Percentiles rank a stretch among this genome's conserved stretches.
These are phyloP conservation scores for Porites rus DNA, from an alignment of 92 coral and sea anemone genomes.

Conservation along the genomic window DNA sequence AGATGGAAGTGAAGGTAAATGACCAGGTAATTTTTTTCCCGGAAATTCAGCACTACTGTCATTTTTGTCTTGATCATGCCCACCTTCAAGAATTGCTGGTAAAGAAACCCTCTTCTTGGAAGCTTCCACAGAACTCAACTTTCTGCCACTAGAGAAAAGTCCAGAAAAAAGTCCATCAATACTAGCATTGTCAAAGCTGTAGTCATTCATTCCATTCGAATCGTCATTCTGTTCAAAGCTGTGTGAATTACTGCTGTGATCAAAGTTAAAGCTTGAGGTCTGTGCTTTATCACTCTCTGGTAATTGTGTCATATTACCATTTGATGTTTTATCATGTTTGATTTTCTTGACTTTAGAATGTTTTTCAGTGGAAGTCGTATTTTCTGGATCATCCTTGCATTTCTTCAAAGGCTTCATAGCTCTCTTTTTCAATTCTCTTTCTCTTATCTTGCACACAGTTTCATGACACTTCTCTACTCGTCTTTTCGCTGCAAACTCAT, in stretches of 20 bases:
- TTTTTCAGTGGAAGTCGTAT: background rate
- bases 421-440: background rate
- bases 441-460: conserved; percentile 50
- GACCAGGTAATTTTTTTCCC: background rate
- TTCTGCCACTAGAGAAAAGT: background rate
- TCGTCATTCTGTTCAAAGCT: background rate
- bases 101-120: background rate
- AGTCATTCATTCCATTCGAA: background rate
- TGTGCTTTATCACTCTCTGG: background rate
- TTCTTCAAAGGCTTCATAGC: background rate
- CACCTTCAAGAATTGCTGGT: conserved; percentile 33
- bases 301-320: background rate
- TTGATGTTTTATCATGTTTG: background rate
- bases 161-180: background rate
- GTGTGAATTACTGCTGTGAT: background rate
- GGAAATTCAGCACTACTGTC: background rate
- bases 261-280: background rate
- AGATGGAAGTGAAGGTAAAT: conserved; percentile 48
- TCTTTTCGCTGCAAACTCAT: conserved; percentile 34
- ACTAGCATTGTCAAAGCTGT: background rate
- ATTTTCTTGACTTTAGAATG: background rate
- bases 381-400: background rate
- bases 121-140: background rate
- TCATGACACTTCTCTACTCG: conserved; percentile 48
- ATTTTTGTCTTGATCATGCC: background rate